These are phyloP conservation scores for Ptilorrhoa leucosticta DNA, from an alignment of 2,113 vertebrate species.

Conservation along the genomic window DNA sequence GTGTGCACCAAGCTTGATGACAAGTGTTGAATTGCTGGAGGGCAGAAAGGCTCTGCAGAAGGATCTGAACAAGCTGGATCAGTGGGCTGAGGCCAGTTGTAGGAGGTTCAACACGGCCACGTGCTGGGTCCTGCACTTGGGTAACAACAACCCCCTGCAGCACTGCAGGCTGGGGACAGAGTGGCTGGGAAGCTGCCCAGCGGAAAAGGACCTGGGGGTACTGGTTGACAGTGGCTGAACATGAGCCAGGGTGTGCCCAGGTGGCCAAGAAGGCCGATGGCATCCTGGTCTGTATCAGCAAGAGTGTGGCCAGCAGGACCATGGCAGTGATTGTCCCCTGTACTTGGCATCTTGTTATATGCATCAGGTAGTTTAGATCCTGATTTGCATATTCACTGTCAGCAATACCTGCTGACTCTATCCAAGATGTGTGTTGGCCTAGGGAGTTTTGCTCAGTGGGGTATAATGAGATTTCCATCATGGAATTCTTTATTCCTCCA, in stretches of 20 bases:
- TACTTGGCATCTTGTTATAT: neutral
- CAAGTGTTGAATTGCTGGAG: neutral
- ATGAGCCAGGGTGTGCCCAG: neutral
- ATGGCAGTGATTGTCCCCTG: neutral
- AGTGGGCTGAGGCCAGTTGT: fast-evolving
- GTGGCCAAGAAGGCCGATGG: neutral
- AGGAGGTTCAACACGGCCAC: neutral
- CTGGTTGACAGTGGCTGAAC: fast-evolving
- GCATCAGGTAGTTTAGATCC: neutral
- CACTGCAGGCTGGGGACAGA: fast-evolving
- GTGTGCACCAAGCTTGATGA: fast-evolving
- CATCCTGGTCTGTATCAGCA: neutral
- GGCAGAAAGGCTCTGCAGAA: neutral
- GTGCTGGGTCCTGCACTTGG: neutral
- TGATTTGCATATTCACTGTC: neutral
- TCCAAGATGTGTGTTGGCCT: neutral
- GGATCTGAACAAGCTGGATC: neutral
- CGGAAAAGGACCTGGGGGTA: neutral
- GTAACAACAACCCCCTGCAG: neutral
- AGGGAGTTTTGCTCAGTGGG: neutral
- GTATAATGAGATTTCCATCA: neutral
- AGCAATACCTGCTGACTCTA: neutral
- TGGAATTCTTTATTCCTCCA: neutral
- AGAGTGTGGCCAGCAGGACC: neutral
- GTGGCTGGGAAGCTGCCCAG: neutral